These are phyloP conservation scores for Suillia variegata DNA, from an alignment of 2,888 invertebrate genomes.

Conservation along the genomic window DNA sequence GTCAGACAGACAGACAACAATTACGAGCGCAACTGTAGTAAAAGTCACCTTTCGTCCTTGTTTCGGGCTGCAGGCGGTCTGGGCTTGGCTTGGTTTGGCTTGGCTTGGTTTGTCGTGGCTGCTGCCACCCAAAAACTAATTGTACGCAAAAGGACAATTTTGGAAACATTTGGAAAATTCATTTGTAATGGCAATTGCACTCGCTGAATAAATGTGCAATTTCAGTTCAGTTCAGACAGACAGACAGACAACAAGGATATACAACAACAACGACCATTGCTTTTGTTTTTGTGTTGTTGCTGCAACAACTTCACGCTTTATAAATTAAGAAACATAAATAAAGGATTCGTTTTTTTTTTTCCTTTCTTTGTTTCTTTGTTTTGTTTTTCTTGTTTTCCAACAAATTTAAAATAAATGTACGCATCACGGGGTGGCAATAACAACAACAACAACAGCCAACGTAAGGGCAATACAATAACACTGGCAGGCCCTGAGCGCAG, in stretches of 20 bases:
- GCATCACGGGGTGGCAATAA: no score
- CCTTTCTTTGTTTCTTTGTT: constrained; percentile 25
- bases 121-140: not conserved
- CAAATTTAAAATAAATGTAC: constrained; percentile 26
- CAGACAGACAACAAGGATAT: not conserved
- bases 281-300: not conserved
- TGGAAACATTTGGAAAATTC: constrained; percentile 23
- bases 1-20: constrained; percentile 1
- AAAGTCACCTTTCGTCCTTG: not conserved
- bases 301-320: constrained; percentile 31
- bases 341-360: constrained; percentile 38
- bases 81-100: no score
- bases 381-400: constrained; percentile 23
- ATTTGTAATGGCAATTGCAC: constrained; percentile 43
- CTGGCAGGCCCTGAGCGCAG: not conserved
- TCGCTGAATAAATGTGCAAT: constrained; percentile 7
- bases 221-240: no score
- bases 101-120: no score
- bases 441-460: no score
- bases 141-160: constrained; percentile 1
- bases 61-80: no score
- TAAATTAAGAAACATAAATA: constrained; percentile 50
- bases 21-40: not conserved
- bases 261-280: not conserved
- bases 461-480: no score